phyloP scores from a whole-genome alignment of 2,888 invertebrate genomes.

The Pheosia gnoma region DNA sequence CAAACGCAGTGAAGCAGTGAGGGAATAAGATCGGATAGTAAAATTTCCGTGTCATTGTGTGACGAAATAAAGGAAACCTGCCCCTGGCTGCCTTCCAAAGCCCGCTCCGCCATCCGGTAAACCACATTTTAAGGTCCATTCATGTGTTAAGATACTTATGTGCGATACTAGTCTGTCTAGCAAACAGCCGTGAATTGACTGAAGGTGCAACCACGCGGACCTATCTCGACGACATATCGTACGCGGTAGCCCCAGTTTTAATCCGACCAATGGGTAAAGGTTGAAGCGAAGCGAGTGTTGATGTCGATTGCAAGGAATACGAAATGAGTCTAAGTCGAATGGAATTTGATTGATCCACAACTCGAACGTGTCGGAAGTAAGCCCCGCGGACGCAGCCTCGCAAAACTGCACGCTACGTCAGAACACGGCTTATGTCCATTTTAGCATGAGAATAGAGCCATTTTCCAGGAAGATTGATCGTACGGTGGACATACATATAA shows the following conservation, averaged over 20 bases:
- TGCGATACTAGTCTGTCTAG: constrained; percentile 1
- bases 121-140: neutral
- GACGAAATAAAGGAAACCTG: constrained; percentile 1
- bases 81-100: neutral
- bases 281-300: too few relatives aligned
- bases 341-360: too few relatives aligned
- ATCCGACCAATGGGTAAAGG: too few relatives aligned
- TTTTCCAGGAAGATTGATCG: neutral
- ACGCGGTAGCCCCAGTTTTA: too few relatives aligned
- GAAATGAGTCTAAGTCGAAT: too few relatives aligned
- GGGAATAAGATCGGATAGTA: constrained; percentile 37
- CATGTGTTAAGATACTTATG: neutral
- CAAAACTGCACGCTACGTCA: too few relatives aligned
- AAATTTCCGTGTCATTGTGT: constrained; percentile 13
- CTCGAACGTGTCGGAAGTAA: too few relatives aligned
- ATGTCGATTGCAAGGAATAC: too few relatives aligned
- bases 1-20: neutral
- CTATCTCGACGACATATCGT: too few relatives aligned
- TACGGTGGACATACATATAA: neutral
- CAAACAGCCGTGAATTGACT: neutral
- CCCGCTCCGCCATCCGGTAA: neutral
- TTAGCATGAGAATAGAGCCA: neutral
- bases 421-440: neutral
- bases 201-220: too few relatives aligned
- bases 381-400: too few relatives aligned